These are phyloP conservation scores for Ahaetulla prasina DNA, from an alignment of 2,113 vertebrate species.

Conservation along the genomic window DNA sequence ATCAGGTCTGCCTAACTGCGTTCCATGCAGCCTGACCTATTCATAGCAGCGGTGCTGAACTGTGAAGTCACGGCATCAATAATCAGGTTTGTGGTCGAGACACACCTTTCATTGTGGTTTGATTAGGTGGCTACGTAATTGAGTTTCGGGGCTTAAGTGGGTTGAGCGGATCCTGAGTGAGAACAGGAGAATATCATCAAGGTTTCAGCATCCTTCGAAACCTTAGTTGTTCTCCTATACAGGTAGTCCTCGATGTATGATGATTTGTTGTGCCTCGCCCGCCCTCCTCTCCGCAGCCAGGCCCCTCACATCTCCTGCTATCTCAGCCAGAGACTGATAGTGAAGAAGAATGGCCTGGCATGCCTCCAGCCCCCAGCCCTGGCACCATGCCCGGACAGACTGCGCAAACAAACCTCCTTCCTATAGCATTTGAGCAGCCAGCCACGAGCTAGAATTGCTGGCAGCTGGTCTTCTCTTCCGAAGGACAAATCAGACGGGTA, in stretches of 20 bases:
- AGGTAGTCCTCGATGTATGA: neutral
- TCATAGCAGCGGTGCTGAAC: slow-evolving; percentile 24
- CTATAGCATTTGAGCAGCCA: no score
- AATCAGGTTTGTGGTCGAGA: slow-evolving; percentile 21
- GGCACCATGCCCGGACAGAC: no score
- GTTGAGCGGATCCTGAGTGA: neutral
- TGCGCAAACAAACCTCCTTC: no score
- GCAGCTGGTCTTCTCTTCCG: slow-evolving; percentile 8
- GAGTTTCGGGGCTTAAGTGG: neutral
- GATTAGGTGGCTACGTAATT: neutral
- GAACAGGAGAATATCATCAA: neutral
- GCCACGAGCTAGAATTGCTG: no score
- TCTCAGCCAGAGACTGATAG: no score
- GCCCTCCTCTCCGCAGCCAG: no score
- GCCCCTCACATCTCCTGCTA: no score
- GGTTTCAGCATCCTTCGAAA: neutral
- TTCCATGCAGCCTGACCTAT: neutral
- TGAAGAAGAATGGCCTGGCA: no score
- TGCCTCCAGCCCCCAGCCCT: no score
- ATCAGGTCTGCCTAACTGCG: slow-evolving; percentile 14
- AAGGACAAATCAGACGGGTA: fast-evolving
- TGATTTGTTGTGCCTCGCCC: no score
- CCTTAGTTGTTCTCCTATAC: neutral
- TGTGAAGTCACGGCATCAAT: slow-evolving; percentile 29
- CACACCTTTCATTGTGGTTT: slow-evolving; percentile 27